phyloP scores from a whole-genome alignment of 2,797 vertebrate species.

The Myiothlypis coronata region DNA sequence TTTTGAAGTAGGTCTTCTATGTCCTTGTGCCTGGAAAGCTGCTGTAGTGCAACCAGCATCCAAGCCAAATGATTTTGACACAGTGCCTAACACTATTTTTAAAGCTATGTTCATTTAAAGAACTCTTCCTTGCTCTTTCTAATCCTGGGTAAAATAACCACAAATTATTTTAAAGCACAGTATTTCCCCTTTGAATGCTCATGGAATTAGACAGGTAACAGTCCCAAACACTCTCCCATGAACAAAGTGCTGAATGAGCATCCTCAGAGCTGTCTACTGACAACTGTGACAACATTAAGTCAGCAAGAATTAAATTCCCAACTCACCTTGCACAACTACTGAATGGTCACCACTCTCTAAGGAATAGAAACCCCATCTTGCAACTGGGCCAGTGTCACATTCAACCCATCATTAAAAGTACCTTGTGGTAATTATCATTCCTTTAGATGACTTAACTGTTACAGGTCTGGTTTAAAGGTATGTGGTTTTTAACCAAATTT shows the following conservation, averaged over 20 bases:
- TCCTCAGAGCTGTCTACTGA: background rate
- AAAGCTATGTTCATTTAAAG: background rate
- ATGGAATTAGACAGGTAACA: background rate
- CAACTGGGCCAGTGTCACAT: background rate
- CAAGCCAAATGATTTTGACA: background rate
- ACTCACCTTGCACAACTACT: background rate
- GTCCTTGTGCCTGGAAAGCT: background rate
- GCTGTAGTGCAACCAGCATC: background rate
- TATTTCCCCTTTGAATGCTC: background rate
- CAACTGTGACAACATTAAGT: background rate
- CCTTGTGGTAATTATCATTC: background rate
- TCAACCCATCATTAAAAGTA: background rate
- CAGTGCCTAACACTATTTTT: background rate
- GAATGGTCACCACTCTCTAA: background rate
- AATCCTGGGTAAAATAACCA: background rate
- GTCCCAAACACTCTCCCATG: background rate
- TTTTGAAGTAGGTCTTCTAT: background rate
- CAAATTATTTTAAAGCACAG: background rate
- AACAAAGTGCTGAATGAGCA: background rate
- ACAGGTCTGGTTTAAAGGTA: background rate
- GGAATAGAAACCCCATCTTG: background rate
- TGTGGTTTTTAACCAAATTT: background rate
- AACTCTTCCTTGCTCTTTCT: background rate
- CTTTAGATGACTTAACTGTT: background rate
- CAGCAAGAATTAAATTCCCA: background rate